Percentiles rank a stretch among this genome's conserved stretches.
phyloP scores from a whole-genome alignment of 2,113 vertebrate genomes.

The Neodon shergylaensis region DNA sequence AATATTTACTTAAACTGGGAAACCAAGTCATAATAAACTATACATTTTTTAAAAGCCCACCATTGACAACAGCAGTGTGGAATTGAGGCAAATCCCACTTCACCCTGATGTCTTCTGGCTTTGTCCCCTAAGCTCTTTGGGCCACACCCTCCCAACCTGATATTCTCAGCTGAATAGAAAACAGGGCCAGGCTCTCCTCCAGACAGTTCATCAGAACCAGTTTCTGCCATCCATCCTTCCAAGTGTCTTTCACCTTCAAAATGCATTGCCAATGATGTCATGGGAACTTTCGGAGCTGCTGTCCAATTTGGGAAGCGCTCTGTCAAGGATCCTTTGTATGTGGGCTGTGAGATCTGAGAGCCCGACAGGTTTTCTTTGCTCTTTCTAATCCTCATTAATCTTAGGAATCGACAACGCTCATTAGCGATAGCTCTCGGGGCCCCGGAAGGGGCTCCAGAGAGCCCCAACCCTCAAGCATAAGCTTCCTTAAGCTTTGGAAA shows the following conservation, averaged over 20 bases:
- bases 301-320: background rate
- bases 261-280: background rate
- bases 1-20: constrained; percentile 21
- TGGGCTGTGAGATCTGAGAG: background rate
- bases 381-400: constrained; percentile 50
- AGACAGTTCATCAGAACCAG: background rate
- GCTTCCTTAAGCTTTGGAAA: background rate
- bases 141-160: background rate
- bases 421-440: background rate
- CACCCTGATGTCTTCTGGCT: background rate
- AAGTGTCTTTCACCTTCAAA: background rate
- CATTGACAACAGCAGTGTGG: background rate
- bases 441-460: background rate
- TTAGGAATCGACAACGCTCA: background rate
- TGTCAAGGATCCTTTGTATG: background rate
- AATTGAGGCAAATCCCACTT: background rate
- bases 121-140: background rate
- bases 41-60: background rate
- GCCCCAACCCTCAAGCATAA: background rate
- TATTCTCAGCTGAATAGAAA: background rate
- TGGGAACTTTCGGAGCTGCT: background rate
- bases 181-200: background rate
- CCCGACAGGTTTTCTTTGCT: background rate
- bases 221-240: background rate
- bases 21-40: background rate